Percentiles rank a stretch among this genome's conserved stretches.
Evolutionary conservation across 2,797 vertebrate genomes (phyloP).

Genomic region (Tapera naevia): DNA sequence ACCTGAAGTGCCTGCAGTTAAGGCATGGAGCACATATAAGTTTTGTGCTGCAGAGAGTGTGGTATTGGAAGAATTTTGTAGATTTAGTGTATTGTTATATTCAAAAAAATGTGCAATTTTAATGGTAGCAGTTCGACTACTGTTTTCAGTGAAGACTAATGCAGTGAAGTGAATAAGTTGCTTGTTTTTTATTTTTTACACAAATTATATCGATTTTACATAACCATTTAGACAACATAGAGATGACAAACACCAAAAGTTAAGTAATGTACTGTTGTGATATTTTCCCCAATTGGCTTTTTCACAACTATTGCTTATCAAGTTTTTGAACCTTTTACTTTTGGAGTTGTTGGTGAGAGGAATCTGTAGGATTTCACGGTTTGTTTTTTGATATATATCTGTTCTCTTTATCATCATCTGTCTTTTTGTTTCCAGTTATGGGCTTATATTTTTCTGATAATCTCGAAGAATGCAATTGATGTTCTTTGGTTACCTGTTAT

Average conservation of each 20-base stretch:
- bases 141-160: neutral
- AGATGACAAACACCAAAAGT: neutral
- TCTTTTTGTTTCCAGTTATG: neutral
- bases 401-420: neutral
- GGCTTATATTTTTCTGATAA: neutral
- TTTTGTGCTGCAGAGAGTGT: neutral
- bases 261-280: neutral
- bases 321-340: neutral
- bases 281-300: neutral
- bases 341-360: neutral
- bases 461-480: neutral
- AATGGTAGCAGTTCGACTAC: neutral
- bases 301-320: neutral
- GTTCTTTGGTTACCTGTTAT: neutral
- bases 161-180: neutral
- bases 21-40: neutral
- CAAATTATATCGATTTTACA: neutral
- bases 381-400: neutral
- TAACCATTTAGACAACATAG: neutral
- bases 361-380: neutral
- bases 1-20: neutral
- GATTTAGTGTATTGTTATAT: neutral
- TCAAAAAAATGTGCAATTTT: neutral
- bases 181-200: neutral
- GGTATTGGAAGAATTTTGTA: neutral